Evolutionary conservation across 1,140 invertebrate species (phyloP).

Genomic region (Drosophila cardini): DNA sequence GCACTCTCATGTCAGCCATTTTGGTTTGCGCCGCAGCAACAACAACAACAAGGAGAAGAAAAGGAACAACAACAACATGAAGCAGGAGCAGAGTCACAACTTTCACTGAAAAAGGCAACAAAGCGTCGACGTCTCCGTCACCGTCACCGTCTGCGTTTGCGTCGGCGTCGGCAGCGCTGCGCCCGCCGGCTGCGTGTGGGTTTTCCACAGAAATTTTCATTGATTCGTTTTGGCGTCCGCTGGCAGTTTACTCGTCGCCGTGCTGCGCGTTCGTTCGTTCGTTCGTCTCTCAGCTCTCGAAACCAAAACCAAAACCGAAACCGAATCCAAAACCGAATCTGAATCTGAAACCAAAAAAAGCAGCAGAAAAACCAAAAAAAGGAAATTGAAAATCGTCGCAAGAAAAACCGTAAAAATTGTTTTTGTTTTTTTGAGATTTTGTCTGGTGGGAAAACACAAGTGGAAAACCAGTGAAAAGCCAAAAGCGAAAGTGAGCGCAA

Average conservation of each 20-base stretch:
- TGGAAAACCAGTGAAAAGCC: slow-evolving; percentile 22
- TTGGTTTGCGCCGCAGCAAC: slow-evolving; percentile 44
- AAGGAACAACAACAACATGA: slow-evolving; percentile 15
- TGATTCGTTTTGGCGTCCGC: slow-evolving; percentile 60
- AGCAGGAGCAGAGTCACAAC: slow-evolving; percentile 48
- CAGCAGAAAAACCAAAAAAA: background rate
- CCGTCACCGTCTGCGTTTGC: background rate
- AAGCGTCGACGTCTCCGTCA: background rate
- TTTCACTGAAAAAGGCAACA: slow-evolving; percentile 64
- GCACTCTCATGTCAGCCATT: slow-evolving; percentile 52
- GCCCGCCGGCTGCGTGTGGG: slow-evolving; percentile 29
- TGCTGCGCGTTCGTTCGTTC: slow-evolving; percentile 76
- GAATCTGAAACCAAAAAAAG: slow-evolving; percentile 3
- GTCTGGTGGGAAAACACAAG: slow-evolving; percentile 40
- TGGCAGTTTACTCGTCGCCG: slow-evolving; percentile 78
- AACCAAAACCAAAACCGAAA: slow-evolving; percentile 15
- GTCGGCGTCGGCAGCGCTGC: slow-evolving; percentile 16
- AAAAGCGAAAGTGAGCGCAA: slow-evolving; percentile 9
- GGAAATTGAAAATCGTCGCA: slow-evolving; percentile 12
- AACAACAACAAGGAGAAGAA: slow-evolving; percentile 5
- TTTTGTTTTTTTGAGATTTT: slow-evolving; percentile 19
- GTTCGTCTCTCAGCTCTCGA: slow-evolving; percentile 63
- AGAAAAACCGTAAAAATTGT: background rate
- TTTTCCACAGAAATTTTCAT: slow-evolving; percentile 77
- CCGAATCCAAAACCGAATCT: slow-evolving; percentile 1